Percentiles rank a stretch among this genome's conserved stretches.
phyloP scores from a whole-genome alignment of 2,888 invertebrate genomes.

The Drosophila longiperda region DNA sequence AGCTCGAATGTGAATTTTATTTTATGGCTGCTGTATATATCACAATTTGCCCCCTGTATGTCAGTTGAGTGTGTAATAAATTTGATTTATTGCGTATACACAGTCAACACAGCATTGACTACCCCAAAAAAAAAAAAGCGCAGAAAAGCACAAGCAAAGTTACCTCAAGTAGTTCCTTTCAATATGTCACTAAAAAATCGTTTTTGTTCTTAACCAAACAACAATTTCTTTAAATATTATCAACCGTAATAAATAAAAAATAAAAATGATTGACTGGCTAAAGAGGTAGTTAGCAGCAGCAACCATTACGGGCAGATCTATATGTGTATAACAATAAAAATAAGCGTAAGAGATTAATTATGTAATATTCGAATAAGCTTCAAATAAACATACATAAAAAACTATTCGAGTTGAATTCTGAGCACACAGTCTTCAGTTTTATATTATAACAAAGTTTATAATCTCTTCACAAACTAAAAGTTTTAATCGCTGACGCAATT shows the following conservation, averaged over 20 bases:
- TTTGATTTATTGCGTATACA: constrained; percentile 47
- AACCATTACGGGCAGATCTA: background rate
- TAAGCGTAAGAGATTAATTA: background rate
- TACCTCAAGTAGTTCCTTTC: constrained; percentile 9
- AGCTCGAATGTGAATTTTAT: constrained; percentile 30
- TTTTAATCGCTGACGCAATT: constrained; percentile 50
- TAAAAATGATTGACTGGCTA: background rate
- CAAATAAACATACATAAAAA: constrained; percentile 15
- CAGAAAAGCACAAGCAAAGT: background rate
- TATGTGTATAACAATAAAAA: background rate
- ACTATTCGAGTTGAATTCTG: constrained; percentile 8
- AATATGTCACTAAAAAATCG: background rate
- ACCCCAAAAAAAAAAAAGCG: constrained; percentile 6
- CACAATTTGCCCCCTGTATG: constrained; percentile 27
- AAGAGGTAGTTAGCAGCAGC: background rate
- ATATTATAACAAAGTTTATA: background rate
- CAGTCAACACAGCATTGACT: constrained; percentile 17
- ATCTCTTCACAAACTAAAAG: constrained; percentile 8
- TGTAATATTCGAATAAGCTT: constrained; percentile 10
- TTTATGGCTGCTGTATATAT: constrained; percentile 41
- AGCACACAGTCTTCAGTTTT: background rate
- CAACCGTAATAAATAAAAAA: background rate
- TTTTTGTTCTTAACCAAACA: constrained; percentile 7
- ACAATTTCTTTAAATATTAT: background rate
- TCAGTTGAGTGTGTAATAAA: constrained; percentile 40